Evolutionary conservation across 2,113 vertebrate species (phyloP).

Genomic region (Tinamus guttatus): DNA sequence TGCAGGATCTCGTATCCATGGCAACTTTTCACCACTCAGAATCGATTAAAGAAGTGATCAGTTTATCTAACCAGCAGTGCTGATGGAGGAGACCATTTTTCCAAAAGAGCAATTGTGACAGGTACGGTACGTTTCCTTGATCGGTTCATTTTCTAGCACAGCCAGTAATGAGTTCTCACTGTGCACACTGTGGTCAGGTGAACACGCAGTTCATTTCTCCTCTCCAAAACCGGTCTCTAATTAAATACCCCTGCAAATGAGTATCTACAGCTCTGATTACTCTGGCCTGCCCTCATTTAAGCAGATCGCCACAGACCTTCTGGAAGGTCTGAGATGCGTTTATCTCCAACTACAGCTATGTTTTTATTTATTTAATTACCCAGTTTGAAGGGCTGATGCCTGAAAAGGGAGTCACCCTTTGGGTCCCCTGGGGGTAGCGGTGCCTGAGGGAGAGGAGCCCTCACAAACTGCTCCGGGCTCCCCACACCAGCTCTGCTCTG

Average conservation of each 20-base stretch:
- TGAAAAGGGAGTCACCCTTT: background rate
- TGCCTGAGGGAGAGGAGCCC: background rate
- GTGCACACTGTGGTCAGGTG: background rate
- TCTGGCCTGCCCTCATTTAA: background rate
- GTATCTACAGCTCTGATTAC: constrained; percentile 41
- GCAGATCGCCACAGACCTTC: background rate
- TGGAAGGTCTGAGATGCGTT: background rate
- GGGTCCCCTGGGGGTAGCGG: background rate
- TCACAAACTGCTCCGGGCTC: background rate
- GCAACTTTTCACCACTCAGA: constrained; percentile 82
- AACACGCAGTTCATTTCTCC: background rate
- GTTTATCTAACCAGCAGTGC: constrained; percentile 75
- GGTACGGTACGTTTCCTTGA: constrained; percentile 52
- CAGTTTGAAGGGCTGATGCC: background rate
- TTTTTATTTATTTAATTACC: too few species aligned
- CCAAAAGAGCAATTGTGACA: constrained; percentile 71
- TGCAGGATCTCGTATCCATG: constrained; percentile 80
- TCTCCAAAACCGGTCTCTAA: constrained; percentile 28
- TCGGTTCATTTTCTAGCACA: constrained; percentile 49
- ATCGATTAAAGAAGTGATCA: constrained; percentile 80
- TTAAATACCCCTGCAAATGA: constrained; percentile 37
- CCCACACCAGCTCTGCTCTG: background rate
- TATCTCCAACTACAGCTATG: background rate
- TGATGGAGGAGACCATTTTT: constrained; percentile 74
- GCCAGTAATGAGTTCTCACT: constrained; percentile 26